phyloP scores from a whole-genome alignment of 2,888 invertebrate species.

The Caenorhabditis sp. region DNA sequence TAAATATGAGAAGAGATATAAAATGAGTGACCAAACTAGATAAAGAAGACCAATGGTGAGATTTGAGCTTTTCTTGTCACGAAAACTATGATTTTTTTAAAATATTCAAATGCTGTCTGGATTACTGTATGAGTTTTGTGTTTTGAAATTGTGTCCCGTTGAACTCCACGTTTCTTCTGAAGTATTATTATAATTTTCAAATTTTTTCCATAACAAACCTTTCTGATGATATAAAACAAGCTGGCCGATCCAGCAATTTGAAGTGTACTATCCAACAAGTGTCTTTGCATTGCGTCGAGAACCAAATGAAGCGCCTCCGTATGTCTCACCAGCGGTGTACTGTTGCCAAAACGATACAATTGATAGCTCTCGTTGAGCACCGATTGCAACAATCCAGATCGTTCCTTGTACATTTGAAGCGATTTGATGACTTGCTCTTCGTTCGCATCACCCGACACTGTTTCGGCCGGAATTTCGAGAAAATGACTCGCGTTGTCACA shows the following conservation, averaged over 20 bases:
- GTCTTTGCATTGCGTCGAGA: constrained; percentile 87
- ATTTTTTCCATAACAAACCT: too few relatives aligned
- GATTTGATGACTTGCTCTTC: constrained; percentile 79
- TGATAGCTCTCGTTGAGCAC: constrained; percentile 86
- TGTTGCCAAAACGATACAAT: constrained; percentile 70
- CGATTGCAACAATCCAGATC: constrained; percentile 82
- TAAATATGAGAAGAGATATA: too few relatives aligned
- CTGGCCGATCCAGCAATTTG: constrained; percentile 77
- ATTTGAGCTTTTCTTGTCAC: too few relatives aligned
- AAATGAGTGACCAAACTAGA: too few relatives aligned
- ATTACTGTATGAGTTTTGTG: too few relatives aligned
- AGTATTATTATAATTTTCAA: too few relatives aligned
- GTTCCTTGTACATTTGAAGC: constrained; percentile 82
- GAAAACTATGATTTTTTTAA: too few relatives aligned
- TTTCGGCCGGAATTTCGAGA: constrained; percentile 85
- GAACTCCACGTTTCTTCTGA: too few relatives aligned
- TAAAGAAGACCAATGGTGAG: too few relatives aligned
- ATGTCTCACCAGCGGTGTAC: constrained; percentile 54
- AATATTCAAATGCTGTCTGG: too few relatives aligned
- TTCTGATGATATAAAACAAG: constrained; percentile 60
- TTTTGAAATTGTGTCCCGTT: too few relatives aligned
- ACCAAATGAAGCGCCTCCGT: constrained; percentile 75
- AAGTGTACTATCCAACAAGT: constrained; percentile 85
- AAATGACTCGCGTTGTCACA: constrained; percentile 89
- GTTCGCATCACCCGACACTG: constrained; percentile 55